phyloP scores from a whole-genome alignment of 2,888 invertebrate genomes.

The Nemotelus nigrinus region DNA sequence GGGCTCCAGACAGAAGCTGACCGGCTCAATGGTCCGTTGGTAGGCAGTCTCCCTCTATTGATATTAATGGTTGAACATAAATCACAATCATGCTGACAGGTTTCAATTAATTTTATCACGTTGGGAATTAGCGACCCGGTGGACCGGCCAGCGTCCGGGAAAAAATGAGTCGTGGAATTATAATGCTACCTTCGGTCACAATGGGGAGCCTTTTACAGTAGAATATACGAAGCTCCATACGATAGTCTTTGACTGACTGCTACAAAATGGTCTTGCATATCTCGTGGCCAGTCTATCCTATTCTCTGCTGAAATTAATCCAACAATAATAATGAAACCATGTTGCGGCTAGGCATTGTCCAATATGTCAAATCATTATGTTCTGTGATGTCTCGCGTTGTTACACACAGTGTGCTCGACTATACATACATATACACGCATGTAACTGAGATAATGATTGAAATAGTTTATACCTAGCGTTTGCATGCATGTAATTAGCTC shows the following conservation, averaged over 20 bases:
- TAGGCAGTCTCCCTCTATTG: constrained; percentile 47
- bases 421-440: no score
- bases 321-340: constrained; percentile 44
- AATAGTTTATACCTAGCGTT: no score
- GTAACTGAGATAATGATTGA: no score
- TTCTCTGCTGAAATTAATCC: constrained; percentile 18
- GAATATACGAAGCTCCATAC: background rate
- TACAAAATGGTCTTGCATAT: constrained; percentile 22
- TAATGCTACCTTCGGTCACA: constrained; percentile 29
- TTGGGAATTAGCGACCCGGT: constrained; percentile 50
- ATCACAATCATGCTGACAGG: constrained; percentile 52
- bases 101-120: constrained; percentile 52
- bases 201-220: background rate
- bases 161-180: constrained; percentile 39
- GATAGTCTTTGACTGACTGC: background rate
- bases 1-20: constrained; percentile 30
- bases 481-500: no score
- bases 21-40: background rate
- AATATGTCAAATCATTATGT: constrained; percentile 30
- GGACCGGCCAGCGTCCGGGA: constrained; percentile 28
- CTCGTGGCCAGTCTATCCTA: constrained; percentile 16
- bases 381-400: background rate
- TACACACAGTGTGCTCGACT: no score
- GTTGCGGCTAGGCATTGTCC: constrained; percentile 22
- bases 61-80: constrained; percentile 51